These are phyloP conservation scores for Pollachius pollachius DNA, from an alignment of 2,113 vertebrate species.

Conservation along the genomic window DNA sequence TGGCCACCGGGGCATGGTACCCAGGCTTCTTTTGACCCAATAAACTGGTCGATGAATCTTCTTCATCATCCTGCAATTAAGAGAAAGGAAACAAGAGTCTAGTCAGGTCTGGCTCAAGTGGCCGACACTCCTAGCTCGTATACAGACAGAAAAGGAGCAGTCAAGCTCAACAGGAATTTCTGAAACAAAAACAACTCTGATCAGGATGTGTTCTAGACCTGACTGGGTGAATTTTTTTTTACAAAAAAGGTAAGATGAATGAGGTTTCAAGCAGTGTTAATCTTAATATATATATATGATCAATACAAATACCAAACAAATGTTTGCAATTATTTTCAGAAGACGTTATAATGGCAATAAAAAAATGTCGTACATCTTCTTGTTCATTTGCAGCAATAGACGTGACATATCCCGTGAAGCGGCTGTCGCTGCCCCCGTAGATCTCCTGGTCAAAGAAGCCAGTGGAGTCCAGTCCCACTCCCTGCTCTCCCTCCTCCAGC, in stretches of 20 bases:
- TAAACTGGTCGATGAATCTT: constrained; percentile 90
- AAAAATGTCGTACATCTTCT: constrained; percentile 84
- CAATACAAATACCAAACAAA: no score
- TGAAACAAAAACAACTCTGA: background rate
- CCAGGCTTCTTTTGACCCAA: constrained; percentile 96
- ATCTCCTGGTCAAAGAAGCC: constrained; percentile 98
- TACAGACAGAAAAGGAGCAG: constrained; percentile 17
- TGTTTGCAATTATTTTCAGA: no score
- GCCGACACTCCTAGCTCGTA: constrained; percentile 45
- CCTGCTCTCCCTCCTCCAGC: constrained; percentile 84
- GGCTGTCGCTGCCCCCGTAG: constrained; percentile 95
- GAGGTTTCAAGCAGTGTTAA: background rate
- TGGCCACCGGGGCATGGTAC: constrained; percentile 94
- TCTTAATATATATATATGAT: no score
- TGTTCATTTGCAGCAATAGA: constrained; percentile 97
- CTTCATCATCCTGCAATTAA: constrained; percentile 88
- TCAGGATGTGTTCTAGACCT: no score
- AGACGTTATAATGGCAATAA: background rate
- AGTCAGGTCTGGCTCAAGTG: constrained; percentile 40
- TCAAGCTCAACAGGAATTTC: constrained; percentile 10
- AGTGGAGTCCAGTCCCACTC: constrained; percentile 95
- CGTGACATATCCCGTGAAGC: constrained; percentile 96
- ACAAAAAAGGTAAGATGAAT: background rate
- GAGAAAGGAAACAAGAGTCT: constrained; percentile 32
- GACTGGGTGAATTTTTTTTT: background rate